Percentiles rank a stretch among this genome's conserved stretches.
Conservation (phyloP, 1,140 invertebrate species). For the Cotesia chilonis region DNA sequence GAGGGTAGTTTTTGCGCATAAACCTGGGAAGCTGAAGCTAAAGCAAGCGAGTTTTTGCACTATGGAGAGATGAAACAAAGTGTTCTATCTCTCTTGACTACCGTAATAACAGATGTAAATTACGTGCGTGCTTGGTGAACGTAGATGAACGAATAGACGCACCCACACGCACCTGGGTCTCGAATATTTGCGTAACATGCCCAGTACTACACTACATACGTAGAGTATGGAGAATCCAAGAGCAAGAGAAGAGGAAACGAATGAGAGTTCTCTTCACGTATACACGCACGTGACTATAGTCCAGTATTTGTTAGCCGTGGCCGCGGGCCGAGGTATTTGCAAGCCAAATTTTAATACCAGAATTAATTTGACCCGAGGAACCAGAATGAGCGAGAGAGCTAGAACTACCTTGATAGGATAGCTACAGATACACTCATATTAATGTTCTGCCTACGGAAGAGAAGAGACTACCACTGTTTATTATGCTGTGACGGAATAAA, state of each 20-base stretch:
- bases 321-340: slow-evolving; percentile 65
- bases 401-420: slow-evolving; percentile 24
- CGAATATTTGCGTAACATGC: slow-evolving; percentile 40
- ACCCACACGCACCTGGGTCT: slow-evolving; percentile 39
- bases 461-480: not conserved
- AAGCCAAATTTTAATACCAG: slow-evolving; percentile 68
- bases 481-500: slow-evolving; percentile 18
- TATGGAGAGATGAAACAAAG: slow-evolving; percentile 18
- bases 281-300: slow-evolving; percentile 34
- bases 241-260: slow-evolving; percentile 31
- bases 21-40: slow-evolving; percentile 1
- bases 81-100: slow-evolving; percentile 43
- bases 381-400: slow-evolving; percentile 38
- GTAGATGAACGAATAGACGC: slow-evolving; percentile 36
- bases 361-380: slow-evolving; percentile 67
- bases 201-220: not conserved
- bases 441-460: not conserved
- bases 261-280: slow-evolving; percentile 17
- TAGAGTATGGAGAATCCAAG: slow-evolving; percentile 26
- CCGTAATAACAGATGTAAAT: slow-evolving; percentile 67
- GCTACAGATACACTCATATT: slow-evolving; percentile 21
- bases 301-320: slow-evolving; percentile 39
- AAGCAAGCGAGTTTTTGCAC: slow-evolving; percentile 25
- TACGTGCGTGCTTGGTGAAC: slow-evolving; percentile 55
- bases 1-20: slow-evolving; percentile 16